These are phyloP conservation scores for Leucophora obtusa DNA, from an alignment of 2,888 invertebrate species.

Conservation along the genomic window DNA sequence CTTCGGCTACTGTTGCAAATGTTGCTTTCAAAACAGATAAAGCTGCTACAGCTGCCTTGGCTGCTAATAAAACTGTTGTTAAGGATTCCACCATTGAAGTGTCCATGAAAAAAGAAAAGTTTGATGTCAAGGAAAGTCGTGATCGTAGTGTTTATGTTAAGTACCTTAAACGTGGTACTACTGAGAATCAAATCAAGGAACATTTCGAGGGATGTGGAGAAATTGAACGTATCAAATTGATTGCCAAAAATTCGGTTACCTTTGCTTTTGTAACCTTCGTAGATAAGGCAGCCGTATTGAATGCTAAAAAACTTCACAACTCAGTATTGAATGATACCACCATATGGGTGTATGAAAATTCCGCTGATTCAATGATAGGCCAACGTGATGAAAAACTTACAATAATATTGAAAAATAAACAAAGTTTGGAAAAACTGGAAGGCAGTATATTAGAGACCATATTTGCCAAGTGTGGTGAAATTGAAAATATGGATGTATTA, in stretches of 20 bases:
- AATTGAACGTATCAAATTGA: constrained; percentile 59
- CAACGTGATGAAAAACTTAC: constrained; percentile 60
- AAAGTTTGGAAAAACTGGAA: constrained; percentile 45
- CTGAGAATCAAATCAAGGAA: constrained; percentile 60
- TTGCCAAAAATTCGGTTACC: not conserved
- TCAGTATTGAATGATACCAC: constrained; percentile 66
- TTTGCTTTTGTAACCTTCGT: constrained; percentile 68
- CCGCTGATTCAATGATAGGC: not conserved
- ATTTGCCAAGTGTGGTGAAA: constrained; percentile 70
- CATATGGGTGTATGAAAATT: constrained; percentile 67
- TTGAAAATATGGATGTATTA: constrained; percentile 66
- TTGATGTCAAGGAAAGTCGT: constrained; percentile 38
- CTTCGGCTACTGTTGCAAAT: constrained; percentile 45
- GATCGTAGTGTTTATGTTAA: constrained; percentile 64
- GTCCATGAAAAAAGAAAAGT: constrained; percentile 4
- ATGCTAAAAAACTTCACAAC: constrained; percentile 68
- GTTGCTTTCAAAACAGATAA: constrained; percentile 68
- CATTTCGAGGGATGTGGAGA: constrained; percentile 69
- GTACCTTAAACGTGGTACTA: constrained; percentile 60
- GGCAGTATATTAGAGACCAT: constrained; percentile 64
- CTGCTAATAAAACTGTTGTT: constrained; percentile 62
- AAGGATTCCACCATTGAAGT: constrained; percentile 30
- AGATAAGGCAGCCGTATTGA: constrained; percentile 9
- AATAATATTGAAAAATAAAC: constrained; percentile 66
- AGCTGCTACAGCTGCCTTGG: constrained; percentile 67